Conservation (phyloP, 92 coral and sea anemone genomes). For the Heliopora coerulea region DNA sequence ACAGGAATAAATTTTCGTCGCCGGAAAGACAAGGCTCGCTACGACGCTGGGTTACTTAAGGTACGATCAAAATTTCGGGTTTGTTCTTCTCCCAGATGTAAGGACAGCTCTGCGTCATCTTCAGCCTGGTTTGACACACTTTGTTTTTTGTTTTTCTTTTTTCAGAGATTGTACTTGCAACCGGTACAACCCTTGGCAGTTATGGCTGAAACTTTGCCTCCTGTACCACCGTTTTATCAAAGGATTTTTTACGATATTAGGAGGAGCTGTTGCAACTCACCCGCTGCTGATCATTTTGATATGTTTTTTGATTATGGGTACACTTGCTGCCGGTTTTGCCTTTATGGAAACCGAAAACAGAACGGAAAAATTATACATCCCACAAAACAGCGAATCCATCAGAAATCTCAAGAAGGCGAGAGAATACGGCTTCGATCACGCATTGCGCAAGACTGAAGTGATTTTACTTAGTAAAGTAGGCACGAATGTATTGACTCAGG, state of each 20-base stretch:
- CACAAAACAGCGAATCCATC: conserved; percentile 75
- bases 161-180: too few species aligned
- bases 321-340: conserved; percentile 71
- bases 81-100: too few species aligned
- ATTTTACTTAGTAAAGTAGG: conserved; percentile 45
- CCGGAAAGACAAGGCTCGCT: too few species aligned
- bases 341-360: conserved; percentile 76
- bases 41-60: too few species aligned
- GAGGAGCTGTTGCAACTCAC: not conserved
- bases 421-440: conserved; percentile 28
- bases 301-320: conserved; percentile 22
- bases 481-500: conserved; percentile 37
- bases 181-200: conserved; percentile 17
- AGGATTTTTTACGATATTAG: conserved; percentile 1
- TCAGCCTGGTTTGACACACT: too few species aligned
- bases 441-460: conserved; percentile 38
- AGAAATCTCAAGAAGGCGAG: conserved; percentile 62
- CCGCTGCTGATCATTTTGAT: not conserved
- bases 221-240: not conserved
- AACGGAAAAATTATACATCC: conserved; percentile 76
- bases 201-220: conserved; percentile 29
- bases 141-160: too few species aligned
- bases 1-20: too few species aligned
- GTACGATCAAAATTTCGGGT: too few species aligned
- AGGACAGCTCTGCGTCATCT: too few species aligned